Base-by-base conservation (phyloP, 2,797 vertebrate species). In the Micromesistius poutassou region DNA sequence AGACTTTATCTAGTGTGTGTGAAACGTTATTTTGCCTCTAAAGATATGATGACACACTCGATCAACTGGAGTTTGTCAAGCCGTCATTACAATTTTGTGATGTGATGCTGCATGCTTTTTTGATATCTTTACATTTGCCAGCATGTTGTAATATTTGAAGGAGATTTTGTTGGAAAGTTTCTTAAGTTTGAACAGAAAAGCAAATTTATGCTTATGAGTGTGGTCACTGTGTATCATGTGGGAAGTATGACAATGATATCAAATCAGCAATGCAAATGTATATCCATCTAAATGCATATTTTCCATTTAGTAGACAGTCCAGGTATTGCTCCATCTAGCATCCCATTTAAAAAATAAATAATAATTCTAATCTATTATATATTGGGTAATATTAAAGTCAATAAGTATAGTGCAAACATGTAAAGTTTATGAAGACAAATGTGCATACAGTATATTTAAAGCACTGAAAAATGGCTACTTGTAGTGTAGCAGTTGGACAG, bases 401-500 rank as follows among this genome's bases (percentile, higher is more conserved):
- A 22, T 10, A 30, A 70, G n/a, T 30, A 12, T 28, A 25, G 66
- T 70, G 10, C 8, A 28, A 70, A 30, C n/a, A 28, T 70, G 2
- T 25, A 28, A 28, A 73, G 72, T n/a, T 73, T 3, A 73, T 10
- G 33, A 62, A 25, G 55, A 62, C 55, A 46, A 46, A 22, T 22
- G 46, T 55, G 46, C 46, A 62, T 19, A 25, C 55, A 62, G 22
- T n/a, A 22, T 25, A 35, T 35, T 31, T 76, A 38, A 4, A 72
- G 7, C 38, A 42, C 5, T 4, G 7, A 36, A 1, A 6, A 42
- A 4, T 2, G 19, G 66, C 66, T 70, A 46, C 25, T 0, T 88
- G 88, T 30, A 78, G 68, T 90, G 79, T 62, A 35, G 50, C 16
- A 12, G 73, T 19, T 81, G 80, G 86, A 79, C 92, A 91, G 87